Conservation (phyloP, 2,113 vertebrate genomes). For the Lutjanus erythropterus region DNA sequence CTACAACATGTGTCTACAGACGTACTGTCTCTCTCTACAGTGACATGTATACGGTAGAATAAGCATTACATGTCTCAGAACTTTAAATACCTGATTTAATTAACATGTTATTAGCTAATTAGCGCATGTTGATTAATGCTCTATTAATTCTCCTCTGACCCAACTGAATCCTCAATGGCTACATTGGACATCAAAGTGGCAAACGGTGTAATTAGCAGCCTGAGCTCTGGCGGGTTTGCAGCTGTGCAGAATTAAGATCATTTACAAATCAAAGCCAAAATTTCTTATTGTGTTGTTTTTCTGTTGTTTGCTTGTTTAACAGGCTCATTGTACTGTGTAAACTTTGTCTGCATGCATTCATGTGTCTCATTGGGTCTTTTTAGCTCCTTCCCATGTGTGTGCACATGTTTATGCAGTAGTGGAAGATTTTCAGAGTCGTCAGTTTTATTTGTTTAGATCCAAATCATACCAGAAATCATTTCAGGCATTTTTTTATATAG, state of each 20-base stretch:
- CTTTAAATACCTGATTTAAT: conserved; percentile 85
- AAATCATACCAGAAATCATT: too few species aligned
- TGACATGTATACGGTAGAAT: conserved; percentile 67
- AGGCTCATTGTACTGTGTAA: neutral
- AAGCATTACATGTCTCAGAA: conserved; percentile 79
- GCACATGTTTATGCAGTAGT: neutral
- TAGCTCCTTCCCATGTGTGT: neutral
- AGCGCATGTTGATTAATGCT: conserved; percentile 84
- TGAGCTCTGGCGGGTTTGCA: conserved; percentile 51
- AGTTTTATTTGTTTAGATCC: too few species aligned
- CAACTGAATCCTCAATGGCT: conserved; percentile 76
- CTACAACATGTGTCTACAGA: neutral
- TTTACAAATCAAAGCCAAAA: conserved; percentile 43
- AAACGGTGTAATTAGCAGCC: conserved; percentile 78
- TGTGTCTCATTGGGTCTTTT: neutral
- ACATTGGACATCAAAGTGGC: conserved; percentile 76
- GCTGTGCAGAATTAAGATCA: conserved; percentile 43
- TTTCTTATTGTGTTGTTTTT: conserved; percentile 7
- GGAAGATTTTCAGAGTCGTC: too few species aligned
- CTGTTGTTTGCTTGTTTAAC: neutral
- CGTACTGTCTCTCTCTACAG: conserved; percentile 6
- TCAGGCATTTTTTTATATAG: too few species aligned
- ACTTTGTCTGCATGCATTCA: neutral
- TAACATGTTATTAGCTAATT: conserved; percentile 87
- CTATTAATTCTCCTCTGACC: conserved; percentile 83